Conservation (phyloP, 64 coral and sea anemone genomes). For the Pocillopora verrucosa region DNA sequence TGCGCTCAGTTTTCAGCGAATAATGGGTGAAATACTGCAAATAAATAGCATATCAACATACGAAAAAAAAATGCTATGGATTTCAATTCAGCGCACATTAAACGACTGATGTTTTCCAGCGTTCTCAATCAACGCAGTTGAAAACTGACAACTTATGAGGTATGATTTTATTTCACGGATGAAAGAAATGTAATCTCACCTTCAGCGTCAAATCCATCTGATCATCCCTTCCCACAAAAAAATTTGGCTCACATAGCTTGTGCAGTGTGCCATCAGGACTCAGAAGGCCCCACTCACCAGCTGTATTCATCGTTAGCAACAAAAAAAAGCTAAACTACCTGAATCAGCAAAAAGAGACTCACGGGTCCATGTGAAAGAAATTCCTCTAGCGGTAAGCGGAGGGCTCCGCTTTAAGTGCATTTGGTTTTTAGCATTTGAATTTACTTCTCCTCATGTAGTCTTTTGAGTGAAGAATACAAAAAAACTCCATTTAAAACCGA, state of each 20-base stretch:
- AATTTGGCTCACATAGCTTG: conserved; percentile 73
- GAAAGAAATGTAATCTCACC: conserved; percentile 32
- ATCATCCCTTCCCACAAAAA: conserved; percentile 83
- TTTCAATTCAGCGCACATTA: too few relatives aligned
- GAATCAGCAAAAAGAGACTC: neutral
- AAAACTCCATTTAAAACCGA: too few relatives aligned
- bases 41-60: too few relatives aligned
- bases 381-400: neutral
- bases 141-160: neutral
- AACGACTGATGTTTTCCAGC: too few relatives aligned
- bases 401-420: neutral
- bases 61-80: too few relatives aligned
- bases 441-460: too few relatives aligned
- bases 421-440: neutral
- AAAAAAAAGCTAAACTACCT: neutral
- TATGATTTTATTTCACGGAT: neutral
- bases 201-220: conserved; percentile 73
- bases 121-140: neutral
- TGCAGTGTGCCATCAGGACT: conserved; percentile 74
- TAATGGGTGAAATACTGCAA: too few relatives aligned
- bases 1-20: too few relatives aligned
- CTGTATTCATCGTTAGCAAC: conserved; percentile 24
- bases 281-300: conserved; percentile 62
- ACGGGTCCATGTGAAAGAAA: neutral
- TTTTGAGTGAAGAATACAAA: too few relatives aligned